Percentiles rank a stretch among this genome's conserved stretches.
Conservation (phyloP, 2,888 invertebrate genomes). For the Gasteruption jaculator region DNA sequence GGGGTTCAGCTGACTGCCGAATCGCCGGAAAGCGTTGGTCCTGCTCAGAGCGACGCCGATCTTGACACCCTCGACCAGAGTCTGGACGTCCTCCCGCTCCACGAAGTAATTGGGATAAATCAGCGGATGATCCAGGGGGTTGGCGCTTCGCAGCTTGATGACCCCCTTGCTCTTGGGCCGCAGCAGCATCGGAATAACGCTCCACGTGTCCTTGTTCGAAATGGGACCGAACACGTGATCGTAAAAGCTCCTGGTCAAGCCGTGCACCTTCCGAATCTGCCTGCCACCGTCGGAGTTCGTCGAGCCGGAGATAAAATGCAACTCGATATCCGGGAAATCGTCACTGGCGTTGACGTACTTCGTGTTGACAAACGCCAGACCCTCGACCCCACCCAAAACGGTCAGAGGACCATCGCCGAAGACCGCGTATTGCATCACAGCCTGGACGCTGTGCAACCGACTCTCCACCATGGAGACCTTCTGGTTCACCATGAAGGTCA, state of each 20-base stretch:
- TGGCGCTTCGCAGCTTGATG: constrained; percentile 74
- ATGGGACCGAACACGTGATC: constrained; percentile 71
- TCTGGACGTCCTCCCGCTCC: constrained; percentile 74
- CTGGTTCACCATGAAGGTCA: constrained; percentile 77
- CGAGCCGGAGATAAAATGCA: constrained; percentile 83
- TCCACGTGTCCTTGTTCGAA: constrained; percentile 75
- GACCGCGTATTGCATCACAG: constrained; percentile 78
- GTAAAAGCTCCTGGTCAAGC: constrained; percentile 71
- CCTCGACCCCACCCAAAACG: constrained; percentile 85
- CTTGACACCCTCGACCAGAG: constrained; percentile 80
- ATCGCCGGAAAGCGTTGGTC: constrained; percentile 71
- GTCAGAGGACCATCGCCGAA: constrained; percentile 81
- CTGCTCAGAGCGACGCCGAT: constrained; percentile 76
- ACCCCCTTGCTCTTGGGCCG: constrained; percentile 80
- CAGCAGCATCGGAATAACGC: constrained; percentile 77
- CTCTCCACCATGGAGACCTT: constrained; percentile 76
- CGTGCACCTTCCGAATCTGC: constrained; percentile 76
- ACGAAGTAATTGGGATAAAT: constrained; percentile 90
- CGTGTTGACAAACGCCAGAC: constrained; percentile 83
- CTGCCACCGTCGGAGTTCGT: constrained; percentile 83
- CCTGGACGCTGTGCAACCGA: constrained; percentile 72
- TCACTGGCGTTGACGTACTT: constrained; percentile 74
- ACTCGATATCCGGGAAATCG: constrained; percentile 86
- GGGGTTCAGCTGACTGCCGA: constrained; percentile 68
- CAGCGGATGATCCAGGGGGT: constrained; percentile 83